These are phyloP conservation scores for Gymnarchus niloticus DNA, from an alignment of 2,113 vertebrate genomes.

Conservation along the genomic window DNA sequence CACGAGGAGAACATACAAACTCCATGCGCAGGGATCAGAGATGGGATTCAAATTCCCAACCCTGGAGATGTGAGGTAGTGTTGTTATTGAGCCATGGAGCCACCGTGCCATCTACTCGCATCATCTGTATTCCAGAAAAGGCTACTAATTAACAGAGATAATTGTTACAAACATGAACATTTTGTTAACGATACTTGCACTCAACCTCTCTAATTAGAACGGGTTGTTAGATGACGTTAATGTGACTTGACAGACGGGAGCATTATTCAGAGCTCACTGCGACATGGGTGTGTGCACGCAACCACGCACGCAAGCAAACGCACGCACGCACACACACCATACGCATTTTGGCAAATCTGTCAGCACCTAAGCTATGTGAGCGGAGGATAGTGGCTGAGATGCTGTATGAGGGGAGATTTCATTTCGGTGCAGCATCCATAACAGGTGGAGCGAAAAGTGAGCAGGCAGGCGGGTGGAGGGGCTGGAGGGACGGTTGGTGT, in stretches of 20 bases:
- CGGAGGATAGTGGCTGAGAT: neutral
- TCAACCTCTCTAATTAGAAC: conserved; percentile 17
- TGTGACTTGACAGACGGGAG: conserved; percentile 18
- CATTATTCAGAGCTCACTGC: neutral
- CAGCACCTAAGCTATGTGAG: neutral
- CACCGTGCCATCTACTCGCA: neutral
- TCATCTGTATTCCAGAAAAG: conserved; percentile 1
- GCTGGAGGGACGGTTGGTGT: neutral
- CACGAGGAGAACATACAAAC: neutral
- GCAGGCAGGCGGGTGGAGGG: neutral
- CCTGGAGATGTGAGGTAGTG: neutral
- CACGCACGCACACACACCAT: neutral
- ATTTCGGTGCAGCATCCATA: neutral
- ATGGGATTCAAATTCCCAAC: neutral
- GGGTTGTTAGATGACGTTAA: conserved; percentile 18
- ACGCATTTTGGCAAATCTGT: neutral
- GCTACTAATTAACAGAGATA: conserved; percentile 14
- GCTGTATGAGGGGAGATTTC: neutral
- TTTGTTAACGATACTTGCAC: conserved; percentile 18
- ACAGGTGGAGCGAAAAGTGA: neutral
- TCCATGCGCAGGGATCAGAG: neutral
- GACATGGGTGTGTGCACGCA: neutral
- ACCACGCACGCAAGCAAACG: neutral
- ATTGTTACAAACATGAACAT: conserved; percentile 7
- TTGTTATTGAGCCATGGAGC: neutral